These are phyloP conservation scores for Dynastes hyllus DNA, from an alignment of 2,888 invertebrate genomes.

Conservation along the genomic window DNA sequence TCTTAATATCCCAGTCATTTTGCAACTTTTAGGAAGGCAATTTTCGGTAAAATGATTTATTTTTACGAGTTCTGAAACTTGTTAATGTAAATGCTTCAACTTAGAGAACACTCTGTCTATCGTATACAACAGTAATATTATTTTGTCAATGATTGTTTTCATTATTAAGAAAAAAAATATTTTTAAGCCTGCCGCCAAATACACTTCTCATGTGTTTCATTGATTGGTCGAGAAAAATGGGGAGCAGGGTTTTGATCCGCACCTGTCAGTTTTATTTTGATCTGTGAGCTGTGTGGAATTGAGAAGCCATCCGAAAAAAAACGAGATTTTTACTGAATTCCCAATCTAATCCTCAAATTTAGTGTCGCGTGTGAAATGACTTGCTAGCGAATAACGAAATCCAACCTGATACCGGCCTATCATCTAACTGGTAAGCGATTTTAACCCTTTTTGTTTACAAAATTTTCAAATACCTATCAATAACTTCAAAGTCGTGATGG, in stretches of 20 bases:
- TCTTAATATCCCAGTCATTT: too few species aligned
- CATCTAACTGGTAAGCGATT: constrained; percentile 25
- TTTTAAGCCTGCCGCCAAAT: background rate
- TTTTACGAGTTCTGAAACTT: too few species aligned
- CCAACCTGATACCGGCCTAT: background rate
- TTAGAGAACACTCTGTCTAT: too few species aligned
- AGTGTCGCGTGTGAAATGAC: background rate
- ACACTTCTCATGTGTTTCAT: background rate
- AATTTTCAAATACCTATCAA: constrained; percentile 28
- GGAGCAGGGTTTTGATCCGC: constrained; percentile 52
- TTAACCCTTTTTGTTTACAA: constrained; percentile 14
- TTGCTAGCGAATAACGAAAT: background rate
- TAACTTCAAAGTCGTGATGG: background rate
- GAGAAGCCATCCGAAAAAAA: constrained; percentile 2
- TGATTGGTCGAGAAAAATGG: background rate
- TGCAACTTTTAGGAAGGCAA: too few species aligned
- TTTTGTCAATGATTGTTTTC: too few species aligned
- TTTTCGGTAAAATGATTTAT: too few species aligned
- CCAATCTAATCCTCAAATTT: background rate
- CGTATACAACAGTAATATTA: too few species aligned
- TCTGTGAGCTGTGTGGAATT: constrained; percentile 19
- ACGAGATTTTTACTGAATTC: background rate
- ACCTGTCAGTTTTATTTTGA: constrained; percentile 56
- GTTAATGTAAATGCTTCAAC: too few species aligned
- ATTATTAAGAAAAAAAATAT: too few species aligned